Evolutionary conservation across 2,888 invertebrate species (phyloP).

Genomic region (Trissoscelio sp.): DNA sequence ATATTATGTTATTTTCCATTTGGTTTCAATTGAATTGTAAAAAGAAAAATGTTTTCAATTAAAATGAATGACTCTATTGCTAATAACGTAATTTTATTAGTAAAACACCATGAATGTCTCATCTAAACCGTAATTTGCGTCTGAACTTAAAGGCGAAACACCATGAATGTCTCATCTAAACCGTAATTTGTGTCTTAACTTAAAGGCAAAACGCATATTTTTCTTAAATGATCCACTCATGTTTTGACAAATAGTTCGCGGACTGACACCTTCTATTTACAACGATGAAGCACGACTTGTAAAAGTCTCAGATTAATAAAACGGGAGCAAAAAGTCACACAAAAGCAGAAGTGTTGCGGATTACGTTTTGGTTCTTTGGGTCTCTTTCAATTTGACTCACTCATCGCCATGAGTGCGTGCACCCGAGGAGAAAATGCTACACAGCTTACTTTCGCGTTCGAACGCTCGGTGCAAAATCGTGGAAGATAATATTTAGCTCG

Average conservation of each 20-base stretch:
- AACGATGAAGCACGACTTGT: constrained; percentile 14
- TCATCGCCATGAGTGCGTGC: constrained; percentile 52
- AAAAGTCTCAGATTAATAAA: constrained; percentile 40
- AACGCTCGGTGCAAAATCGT: constrained; percentile 65
- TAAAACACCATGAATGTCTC: too few relatives aligned
- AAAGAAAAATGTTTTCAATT: too few relatives aligned
- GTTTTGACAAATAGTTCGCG: background rate
- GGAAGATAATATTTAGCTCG: constrained; percentile 77
- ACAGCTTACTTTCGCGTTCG: constrained; percentile 59
- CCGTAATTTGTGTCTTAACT: too few relatives aligned
- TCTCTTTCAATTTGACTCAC: constrained; percentile 67
- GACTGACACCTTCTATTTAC: background rate
- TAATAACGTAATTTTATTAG: too few relatives aligned
- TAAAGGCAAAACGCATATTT: too few relatives aligned
- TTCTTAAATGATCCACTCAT: too few relatives aligned
- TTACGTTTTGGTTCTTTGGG: constrained; percentile 62
- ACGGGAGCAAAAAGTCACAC: constrained; percentile 20
- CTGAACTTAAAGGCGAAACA: too few relatives aligned
- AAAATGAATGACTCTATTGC: too few relatives aligned
- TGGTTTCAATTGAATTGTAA: too few relatives aligned
- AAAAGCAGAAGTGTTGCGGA: constrained; percentile 63
- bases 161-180: too few relatives aligned
- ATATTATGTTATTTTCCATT: too few relatives aligned
- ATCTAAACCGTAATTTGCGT: too few relatives aligned
- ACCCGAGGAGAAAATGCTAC: constrained; percentile 60